Evolutionary conservation across 92 coral and sea anemone species (phyloP).

Genomic region (Muricea muricata): DNA sequence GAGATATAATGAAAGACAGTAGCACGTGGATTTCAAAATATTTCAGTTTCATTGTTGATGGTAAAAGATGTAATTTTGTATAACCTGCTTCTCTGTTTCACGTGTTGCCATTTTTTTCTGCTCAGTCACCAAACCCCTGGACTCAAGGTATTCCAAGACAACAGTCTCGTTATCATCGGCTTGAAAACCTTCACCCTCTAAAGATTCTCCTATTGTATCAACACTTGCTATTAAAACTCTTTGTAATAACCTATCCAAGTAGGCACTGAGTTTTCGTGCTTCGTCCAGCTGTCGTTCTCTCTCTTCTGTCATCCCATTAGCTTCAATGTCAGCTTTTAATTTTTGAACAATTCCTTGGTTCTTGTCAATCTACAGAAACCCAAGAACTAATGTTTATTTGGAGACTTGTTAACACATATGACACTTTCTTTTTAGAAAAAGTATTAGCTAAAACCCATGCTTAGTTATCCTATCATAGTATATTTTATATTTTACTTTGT

Average conservation of each 20-base stretch:
- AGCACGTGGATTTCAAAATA: too few relatives aligned
- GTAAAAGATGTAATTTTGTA: too few relatives aligned
- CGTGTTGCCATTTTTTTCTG: constrained; percentile 7
- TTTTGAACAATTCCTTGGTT: constrained; percentile 5
- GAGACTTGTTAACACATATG: too few relatives aligned
- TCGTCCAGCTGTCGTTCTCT: constrained; percentile 1
- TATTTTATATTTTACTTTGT: too few relatives aligned
- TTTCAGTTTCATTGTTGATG: too few relatives aligned
- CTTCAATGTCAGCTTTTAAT: not conserved
- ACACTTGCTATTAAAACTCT: not conserved
- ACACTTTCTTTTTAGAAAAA: too few relatives aligned
- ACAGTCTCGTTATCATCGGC: constrained; percentile 7
- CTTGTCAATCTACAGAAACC: constrained; percentile 17
- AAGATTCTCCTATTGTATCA: constrained; percentile 11
- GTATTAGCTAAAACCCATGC: too few relatives aligned
- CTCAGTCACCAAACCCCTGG: not conserved
- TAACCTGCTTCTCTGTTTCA: constrained; percentile 30
- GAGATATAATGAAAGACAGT: too few relatives aligned
- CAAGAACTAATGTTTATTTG: not conserved
- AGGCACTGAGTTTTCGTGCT: constrained; percentile 8
- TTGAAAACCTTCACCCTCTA: constrained; percentile 13
- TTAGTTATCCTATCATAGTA: not conserved
- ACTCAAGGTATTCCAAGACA: constrained; percentile 10
- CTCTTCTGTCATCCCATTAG: constrained; percentile 21
- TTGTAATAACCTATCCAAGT: not conserved